Conservation (phyloP, 2,797 vertebrate species). For the Gymnothorax reevesii region DNA sequence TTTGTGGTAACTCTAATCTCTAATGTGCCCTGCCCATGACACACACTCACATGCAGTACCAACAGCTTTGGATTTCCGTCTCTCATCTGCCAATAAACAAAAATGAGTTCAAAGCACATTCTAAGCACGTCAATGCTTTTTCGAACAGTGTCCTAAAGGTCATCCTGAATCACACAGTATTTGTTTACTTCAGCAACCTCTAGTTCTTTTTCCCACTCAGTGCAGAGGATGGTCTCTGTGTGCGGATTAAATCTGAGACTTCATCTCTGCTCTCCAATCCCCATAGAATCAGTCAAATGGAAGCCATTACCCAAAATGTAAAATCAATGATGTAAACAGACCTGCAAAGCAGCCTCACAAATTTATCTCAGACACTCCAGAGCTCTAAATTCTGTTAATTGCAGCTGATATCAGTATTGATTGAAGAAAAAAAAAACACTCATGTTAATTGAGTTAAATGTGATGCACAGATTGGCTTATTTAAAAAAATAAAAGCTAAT, state of each 20-base stretch:
- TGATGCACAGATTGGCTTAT: neutral
- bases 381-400: constrained; percentile 5
- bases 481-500: neutral
- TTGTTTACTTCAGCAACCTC: neutral
- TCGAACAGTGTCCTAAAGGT: neutral
- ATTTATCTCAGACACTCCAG: neutral
- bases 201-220: neutral
- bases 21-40: neutral
- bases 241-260: neutral
- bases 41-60: neutral
- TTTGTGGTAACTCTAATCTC: neutral
- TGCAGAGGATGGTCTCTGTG: neutral
- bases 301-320: neutral
- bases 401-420: neutral
- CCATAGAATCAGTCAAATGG: neutral
- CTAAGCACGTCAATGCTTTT: neutral
- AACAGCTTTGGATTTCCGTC: neutral
- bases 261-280: neutral
- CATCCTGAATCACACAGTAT: neutral
- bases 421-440: neutral
- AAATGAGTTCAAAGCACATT: neutral
- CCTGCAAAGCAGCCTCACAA: neutral
- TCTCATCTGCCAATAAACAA: neutral
- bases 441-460: neutral
- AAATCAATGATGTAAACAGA: neutral